phyloP scores from a whole-genome alignment of 2,113 vertebrate genomes.

The Bungarus multicinctus region DNA sequence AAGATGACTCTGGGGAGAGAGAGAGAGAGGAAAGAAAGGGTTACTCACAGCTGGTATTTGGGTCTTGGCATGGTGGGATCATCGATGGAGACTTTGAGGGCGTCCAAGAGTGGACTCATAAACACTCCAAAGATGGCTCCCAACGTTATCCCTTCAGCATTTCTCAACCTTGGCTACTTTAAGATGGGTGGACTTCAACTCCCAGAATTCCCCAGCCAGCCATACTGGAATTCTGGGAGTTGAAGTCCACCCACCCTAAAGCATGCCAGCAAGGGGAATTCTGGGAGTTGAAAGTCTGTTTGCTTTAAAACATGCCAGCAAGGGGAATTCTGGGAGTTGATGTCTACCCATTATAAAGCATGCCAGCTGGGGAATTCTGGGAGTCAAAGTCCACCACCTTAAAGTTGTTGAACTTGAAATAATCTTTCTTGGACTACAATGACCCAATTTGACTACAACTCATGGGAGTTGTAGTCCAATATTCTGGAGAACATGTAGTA shows the following conservation, averaged over 20 bases:
- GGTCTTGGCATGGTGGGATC: not conserved
- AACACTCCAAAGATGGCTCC: not conserved
- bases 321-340: not conserved
- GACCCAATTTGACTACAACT: not conserved
- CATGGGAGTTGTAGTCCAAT: not conserved
- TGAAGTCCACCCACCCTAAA: not conserved
- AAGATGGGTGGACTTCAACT: not conserved
- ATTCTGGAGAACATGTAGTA: not conserved
- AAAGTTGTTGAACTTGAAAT: not conserved
- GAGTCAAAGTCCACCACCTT: not conserved
- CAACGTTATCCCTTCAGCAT: not conserved
- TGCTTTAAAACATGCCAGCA: fast-evolving
- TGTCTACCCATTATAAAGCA: too few species aligned
- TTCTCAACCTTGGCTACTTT: too few species aligned
- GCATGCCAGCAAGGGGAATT: not conserved
- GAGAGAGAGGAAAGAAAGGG: not conserved
- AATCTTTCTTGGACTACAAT: not conserved
- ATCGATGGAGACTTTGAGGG: too few species aligned
- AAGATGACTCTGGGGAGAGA: not conserved
- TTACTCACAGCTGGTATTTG: not conserved
- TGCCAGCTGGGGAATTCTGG: too few species aligned
- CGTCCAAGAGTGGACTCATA: not conserved
- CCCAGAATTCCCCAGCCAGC: not conserved
- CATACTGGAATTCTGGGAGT: not conserved
- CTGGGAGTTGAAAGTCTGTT: not conserved